These are phyloP conservation scores for Bradypodion pumilum DNA, from an alignment of 2,797 vertebrate genomes.

Conservation along the genomic window DNA sequence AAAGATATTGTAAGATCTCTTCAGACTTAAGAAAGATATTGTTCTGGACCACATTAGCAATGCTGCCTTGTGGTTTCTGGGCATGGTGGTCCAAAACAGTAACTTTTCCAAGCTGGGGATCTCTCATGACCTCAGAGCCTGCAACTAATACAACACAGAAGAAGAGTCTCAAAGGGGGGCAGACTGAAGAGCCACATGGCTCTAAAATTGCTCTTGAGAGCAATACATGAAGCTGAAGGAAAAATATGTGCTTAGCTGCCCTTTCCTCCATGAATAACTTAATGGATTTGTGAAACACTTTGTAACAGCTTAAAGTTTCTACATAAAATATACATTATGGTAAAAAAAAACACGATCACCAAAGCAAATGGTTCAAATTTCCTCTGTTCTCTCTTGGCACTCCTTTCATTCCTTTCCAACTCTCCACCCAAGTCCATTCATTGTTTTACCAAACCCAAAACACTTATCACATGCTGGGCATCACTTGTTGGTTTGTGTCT, in stretches of 20 bases:
- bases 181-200: not conserved
- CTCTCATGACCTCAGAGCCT: too few species aligned
- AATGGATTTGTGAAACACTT: not conserved
- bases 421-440: not conserved
- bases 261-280: too few species aligned
- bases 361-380: not conserved
- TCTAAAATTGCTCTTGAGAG: not conserved
- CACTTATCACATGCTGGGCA: not conserved
- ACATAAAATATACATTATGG: not conserved
- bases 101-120: too few species aligned
- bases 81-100: too few species aligned
- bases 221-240: not conserved
- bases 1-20: too few species aligned
- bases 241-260: not conserved
- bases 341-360: not conserved
- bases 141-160: not conserved
- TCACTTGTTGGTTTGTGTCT: not conserved
- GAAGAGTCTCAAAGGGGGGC: too few species aligned
- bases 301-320: not conserved
- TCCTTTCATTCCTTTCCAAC: constrained; percentile 3
- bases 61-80: too few species aligned
- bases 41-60: too few species aligned
- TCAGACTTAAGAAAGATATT: too few species aligned
- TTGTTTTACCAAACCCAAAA: constrained; percentile 22
- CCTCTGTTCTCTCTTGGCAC: rapidly evolving